Base-by-base conservation (phyloP, 30 jellyfish, hydroid and myxozoan genomes). In the Aurelia aurita complex sp. Pacific region DNA sequence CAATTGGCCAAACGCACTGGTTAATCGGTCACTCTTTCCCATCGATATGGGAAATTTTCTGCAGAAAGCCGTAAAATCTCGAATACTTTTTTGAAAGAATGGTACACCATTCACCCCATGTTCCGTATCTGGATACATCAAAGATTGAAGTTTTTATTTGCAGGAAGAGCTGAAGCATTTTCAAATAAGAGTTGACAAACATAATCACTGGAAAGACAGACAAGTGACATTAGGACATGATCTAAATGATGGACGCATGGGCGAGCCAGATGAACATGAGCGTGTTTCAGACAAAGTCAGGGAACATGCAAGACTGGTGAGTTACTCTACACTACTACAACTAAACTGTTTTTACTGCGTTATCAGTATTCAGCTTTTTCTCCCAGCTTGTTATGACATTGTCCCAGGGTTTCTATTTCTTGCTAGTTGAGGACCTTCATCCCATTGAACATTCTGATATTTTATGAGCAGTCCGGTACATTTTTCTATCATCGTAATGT, bases 91-190 rank as follows among this genome's bases (percentile, higher is more conserved):
- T 13, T 63, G 33, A 3, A 18, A 13, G 35, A n/a, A 10, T 63
- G 1, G 29, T 6, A n/a, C 36, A 63, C 33, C 35, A 13, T 0
- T 63, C 0, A 6, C 33, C 29, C 10, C 12, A 15, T 7, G 72
- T 12, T 18, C 1, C 54, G 17, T 4, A 1, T 16, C 51, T 32
- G 42, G 9, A 32, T 36, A 23, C 34, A 14, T 71, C 51, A 0
- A 15, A 7, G 57, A 46, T 9, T 8, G 57, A 61, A 5, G 8
- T 73, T 66, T 68, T 82, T 51, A 46, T 19, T 61, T 86, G 54
- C 76, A 89, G 97, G 85, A 72, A 80, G 97, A 89, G 73, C 89
- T 89, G 19, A 36, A 38, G 33, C 97, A 89, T 67, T 89, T 89
- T 46, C 97, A 89, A 74, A 72, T 53, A 11, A 77, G 93, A 34